Percentiles rank a stretch among this genome's conserved stretches.
Conservation (phyloP, 2,888 invertebrate genomes). For the Polymixis flavicincta region DNA sequence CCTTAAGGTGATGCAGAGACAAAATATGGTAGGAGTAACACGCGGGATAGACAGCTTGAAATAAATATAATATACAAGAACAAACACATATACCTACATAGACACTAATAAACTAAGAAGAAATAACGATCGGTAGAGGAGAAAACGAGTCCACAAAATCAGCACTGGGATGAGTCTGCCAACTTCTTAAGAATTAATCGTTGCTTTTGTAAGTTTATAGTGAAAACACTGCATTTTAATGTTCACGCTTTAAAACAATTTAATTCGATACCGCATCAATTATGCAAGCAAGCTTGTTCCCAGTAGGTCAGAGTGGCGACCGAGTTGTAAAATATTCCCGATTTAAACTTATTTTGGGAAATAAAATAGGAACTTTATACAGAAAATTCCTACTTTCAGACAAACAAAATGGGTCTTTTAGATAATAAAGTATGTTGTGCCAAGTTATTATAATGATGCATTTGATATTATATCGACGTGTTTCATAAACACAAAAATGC, state of each 20-base stretch:
- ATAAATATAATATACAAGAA: no score
- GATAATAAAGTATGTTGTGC: no score
- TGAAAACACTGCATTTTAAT: background rate
- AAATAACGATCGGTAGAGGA: background rate
- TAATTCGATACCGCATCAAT: slow-evolving; percentile 27
- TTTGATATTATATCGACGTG: no score
- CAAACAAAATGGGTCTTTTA: no score
- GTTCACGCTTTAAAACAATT: slow-evolving; percentile 6
- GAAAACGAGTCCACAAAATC: background rate
- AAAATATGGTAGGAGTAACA: no score
- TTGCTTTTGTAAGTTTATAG: background rate
- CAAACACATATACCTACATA: no score
- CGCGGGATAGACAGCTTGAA: no score
- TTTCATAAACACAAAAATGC: no score
- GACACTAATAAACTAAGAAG: background rate
- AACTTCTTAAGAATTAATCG: background rate
- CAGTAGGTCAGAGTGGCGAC: slow-evolving; percentile 23
- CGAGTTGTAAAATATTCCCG: slow-evolving; percentile 19
- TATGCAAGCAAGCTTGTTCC: slow-evolving; percentile 29
- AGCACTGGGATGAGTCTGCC: background rate
- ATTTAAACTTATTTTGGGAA: slow-evolving; percentile 15
- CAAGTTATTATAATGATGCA: no score
- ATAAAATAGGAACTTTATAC: background rate
- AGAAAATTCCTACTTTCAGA: no score
- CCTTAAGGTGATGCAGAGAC: no score